phyloP scores from a whole-genome alignment of 2,888 invertebrate genomes.

The Xylophagus ater region DNA sequence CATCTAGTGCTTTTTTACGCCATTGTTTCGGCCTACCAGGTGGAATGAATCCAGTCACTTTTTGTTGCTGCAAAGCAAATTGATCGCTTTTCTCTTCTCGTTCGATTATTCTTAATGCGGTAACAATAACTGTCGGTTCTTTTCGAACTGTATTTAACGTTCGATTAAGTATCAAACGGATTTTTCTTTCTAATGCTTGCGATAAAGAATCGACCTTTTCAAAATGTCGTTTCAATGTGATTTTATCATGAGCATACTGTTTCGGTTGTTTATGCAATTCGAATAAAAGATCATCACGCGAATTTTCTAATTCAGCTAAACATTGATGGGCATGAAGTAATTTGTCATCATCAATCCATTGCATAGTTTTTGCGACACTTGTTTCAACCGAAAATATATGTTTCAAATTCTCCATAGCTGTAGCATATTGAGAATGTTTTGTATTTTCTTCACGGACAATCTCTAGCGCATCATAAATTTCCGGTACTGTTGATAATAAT shows the following conservation, averaged over 20 bases:
- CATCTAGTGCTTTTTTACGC: constrained; percentile 76
- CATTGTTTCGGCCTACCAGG: constrained; percentile 90
- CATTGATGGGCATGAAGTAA: constrained; percentile 89
- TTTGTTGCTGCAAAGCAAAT: constrained; percentile 57
- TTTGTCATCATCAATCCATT: constrained; percentile 90
- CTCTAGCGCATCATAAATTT: constrained; percentile 67
- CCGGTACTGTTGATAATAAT: constrained; percentile 63
- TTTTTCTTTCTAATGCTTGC: constrained; percentile 77
- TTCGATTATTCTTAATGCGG: constrained; percentile 90
- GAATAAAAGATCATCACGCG: constrained; percentile 87
- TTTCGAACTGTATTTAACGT: constrained; percentile 90
- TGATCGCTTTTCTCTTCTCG: constrained; percentile 92
- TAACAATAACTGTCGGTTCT: constrained; percentile 90
- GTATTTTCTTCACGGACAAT: constrained; percentile 86
- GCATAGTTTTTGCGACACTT: constrained; percentile 87
- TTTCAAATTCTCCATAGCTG: constrained; percentile 95
- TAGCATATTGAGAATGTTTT: constrained; percentile 91
- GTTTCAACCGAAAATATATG: constrained; percentile 97
- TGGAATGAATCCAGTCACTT: constrained; percentile 73
- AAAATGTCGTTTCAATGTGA: constrained; percentile 91
- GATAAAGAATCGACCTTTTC: constrained; percentile 89
- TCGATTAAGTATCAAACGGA: constrained; percentile 77
- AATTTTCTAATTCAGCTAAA: constrained; percentile 89
- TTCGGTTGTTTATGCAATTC: constrained; percentile 90
- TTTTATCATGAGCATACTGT: constrained; percentile 79